Evolutionary conservation across 2,113 vertebrate genomes (phyloP), one percentile per base, ranked within the genome.

Genomic region (Otolemur garnettii): DNA sequence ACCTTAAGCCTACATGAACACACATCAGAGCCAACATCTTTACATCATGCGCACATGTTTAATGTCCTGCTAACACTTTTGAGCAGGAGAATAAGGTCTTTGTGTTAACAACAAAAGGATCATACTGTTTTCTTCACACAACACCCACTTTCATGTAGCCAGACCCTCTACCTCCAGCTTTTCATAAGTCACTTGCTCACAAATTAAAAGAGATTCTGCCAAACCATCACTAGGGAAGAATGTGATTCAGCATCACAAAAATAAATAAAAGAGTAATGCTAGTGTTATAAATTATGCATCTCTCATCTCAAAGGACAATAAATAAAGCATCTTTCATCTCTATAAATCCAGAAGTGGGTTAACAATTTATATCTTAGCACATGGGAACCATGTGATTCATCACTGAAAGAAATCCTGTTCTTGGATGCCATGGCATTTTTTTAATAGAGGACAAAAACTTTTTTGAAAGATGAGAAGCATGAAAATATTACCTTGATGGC

Each of bases 51-150:
- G 96, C 97, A 98, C 95, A 98, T 97, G 96, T 91, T 97, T 97
- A 98, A 97, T 93, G 96, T 98, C 97, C 98, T 96, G 97, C 93
- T 98, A 97, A 97, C 18, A 74, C 96, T 97, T 90, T 77, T 59
- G 97, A 98, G 96, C 95, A 91, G 0, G 2, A 98, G 97, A 98
- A 98, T 96, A 97, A 97, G 97, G 97, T 97, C 97, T 98, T 98
- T 98, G 98, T 98, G 96, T 98, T 97, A 97, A 96, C 90, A 98
- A 98, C 97, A 98, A 97, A 98, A 94, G 33, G 87, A 94, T 93
- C 96, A 77, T 74, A 95, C 96, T 97, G 89, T 93, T 98, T 98
- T 97, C 71, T 94, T 82, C 53, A 87, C 21, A 87, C 96, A 97
- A 96, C 95, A 75, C 97, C 97, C 96, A 98, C 96, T 97, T 98